These are phyloP conservation scores for Isurus oxyrinchus DNA, from an alignment of 2,113 vertebrate species.

Conservation along the genomic window DNA sequence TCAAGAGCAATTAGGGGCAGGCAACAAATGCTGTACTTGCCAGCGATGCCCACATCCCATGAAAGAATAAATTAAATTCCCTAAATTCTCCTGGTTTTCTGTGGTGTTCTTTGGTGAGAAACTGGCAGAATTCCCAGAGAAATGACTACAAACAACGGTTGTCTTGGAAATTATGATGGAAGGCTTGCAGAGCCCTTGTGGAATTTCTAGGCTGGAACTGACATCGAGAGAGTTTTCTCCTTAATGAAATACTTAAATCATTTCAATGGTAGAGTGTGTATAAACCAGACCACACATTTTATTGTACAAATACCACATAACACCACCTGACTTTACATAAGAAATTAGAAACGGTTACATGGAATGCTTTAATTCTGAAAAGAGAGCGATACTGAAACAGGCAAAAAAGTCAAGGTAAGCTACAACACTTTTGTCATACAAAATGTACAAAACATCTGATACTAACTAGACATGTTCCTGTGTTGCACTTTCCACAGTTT, in stretches of 20 bases:
- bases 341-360: constrained; percentile 73
- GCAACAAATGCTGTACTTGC: too few species aligned
- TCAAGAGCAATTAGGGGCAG: too few species aligned
- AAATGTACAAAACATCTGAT: constrained; percentile 97
- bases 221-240: neutral
- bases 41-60: too few species aligned
- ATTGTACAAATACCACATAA: constrained; percentile 95
- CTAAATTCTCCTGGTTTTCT: neutral
- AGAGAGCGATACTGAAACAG: constrained; percentile 77
- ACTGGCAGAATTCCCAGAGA: neutral
- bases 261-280: neutral
- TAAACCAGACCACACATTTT: constrained; percentile 62
- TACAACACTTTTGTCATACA: constrained; percentile 93
- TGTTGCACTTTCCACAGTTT: constrained; percentile 67
- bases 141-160: neutral
- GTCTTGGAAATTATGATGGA: neutral
- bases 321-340: constrained; percentile 73
- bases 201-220: neutral
- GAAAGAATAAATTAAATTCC: neutral
- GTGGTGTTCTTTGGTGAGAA: neutral
- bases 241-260: neutral
- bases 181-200: neutral
- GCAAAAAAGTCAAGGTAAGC: constrained; percentile 73
- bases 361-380: constrained; percentile 67
- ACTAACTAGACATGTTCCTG: constrained; percentile 82